Percentiles rank a stretch among this genome's conserved stretches.
These are phyloP conservation scores for Sebastes minor DNA, from an alignment of 2,797 vertebrate species.

Conservation along the genomic window DNA sequence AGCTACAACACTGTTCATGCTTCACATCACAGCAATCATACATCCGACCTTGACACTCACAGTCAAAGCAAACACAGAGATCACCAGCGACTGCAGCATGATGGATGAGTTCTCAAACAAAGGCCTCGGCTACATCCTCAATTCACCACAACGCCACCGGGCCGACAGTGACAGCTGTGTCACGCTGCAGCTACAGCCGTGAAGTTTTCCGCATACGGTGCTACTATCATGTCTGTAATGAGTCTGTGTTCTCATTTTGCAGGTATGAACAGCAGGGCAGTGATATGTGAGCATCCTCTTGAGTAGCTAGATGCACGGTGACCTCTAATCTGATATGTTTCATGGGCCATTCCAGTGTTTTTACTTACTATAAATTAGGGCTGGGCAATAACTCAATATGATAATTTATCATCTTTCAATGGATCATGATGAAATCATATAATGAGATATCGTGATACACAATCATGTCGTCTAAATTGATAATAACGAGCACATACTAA, in stretches of 20 bases:
- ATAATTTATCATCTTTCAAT: too few species aligned
- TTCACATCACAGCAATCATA: constrained; percentile 40
- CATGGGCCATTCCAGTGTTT: neutral
- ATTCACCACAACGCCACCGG: constrained; percentile 14
- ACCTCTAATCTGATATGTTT: neutral
- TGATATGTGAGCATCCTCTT: neutral
- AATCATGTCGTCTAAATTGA: too few species aligned
- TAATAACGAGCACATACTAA: too few species aligned
- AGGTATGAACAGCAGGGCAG: neutral
- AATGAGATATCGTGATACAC: too few species aligned
- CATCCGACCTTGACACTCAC: constrained; percentile 39
- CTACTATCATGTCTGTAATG: neutral
- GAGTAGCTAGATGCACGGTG: neutral
- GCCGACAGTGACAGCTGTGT: neutral
- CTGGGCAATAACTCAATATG: too few species aligned
- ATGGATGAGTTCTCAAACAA: constrained; percentile 59
- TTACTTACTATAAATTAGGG: neutral
- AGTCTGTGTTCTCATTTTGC: neutral
- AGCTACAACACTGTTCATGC: neutral
- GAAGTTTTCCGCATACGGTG: neutral
- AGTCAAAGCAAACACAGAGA: constrained; percentile 50
- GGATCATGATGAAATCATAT: too few species aligned
- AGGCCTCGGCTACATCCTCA: constrained; percentile 26
- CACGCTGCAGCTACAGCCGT: constrained; percentile 18
- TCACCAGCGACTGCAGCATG: constrained; percentile 33